Evolutionary conservation across 2,113 vertebrate genomes (phyloP).

Genomic region (Triplophysa siluroides): DNA sequence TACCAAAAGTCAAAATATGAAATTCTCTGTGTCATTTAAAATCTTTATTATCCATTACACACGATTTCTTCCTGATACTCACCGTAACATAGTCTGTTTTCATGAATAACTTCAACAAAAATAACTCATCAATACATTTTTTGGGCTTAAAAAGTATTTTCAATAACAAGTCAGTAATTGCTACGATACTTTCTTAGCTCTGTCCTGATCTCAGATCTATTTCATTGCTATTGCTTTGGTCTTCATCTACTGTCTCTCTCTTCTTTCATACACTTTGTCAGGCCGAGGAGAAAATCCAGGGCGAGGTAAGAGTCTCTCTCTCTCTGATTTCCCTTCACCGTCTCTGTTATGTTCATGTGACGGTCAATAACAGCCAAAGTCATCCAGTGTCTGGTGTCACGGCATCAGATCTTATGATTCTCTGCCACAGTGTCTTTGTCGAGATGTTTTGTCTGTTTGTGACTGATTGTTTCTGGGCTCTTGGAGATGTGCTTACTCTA

Average conservation of each 20-base stretch:
- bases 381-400: conserved; percentile 7
- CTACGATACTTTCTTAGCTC: neutral
- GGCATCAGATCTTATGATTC: neutral
- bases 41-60: no score
- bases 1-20: no score
- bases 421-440: conserved; percentile 1
- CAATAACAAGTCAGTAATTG: no score
- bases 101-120: no score
- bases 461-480: neutral
- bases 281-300: conserved; percentile 98
- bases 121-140: no score
- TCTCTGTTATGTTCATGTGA: conserved; percentile 40
- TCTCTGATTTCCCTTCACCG: conserved; percentile 46
- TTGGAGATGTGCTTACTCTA: neutral
- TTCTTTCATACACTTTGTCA: conserved; percentile 71
- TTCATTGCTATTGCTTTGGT: conserved; percentile 2
- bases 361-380: neutral
- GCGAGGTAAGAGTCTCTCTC: conserved; percentile 80
- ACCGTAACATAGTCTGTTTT: no score
- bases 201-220: neutral
- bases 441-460: neutral
- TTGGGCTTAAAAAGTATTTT: no score
- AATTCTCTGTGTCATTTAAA: no score
- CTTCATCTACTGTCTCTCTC: conserved; percentile 61
- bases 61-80: no score